phyloP scores from a whole-genome alignment of 2,113 vertebrate genomes.

The Corythaeola cristata region DNA sequence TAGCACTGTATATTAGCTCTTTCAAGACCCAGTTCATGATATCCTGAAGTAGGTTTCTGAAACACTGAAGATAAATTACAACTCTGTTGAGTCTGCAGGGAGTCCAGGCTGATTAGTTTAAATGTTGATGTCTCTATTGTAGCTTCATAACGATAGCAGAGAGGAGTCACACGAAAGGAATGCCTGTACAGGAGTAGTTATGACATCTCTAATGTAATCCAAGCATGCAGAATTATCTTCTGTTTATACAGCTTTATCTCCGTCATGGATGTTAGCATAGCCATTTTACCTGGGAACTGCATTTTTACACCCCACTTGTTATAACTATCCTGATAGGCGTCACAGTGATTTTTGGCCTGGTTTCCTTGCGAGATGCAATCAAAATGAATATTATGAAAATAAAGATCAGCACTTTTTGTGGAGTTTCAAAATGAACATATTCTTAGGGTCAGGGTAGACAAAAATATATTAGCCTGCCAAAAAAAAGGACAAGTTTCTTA shows the following conservation, averaged over 20 bases:
- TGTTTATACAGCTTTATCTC: not conserved
- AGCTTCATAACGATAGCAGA: slow-evolving; percentile 6
- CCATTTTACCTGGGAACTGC: not conserved
- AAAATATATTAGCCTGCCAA: not conserved
- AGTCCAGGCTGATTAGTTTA: slow-evolving; percentile 22
- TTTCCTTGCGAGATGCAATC: not conserved
- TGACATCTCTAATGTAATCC: not conserved
- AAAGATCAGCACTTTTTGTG: not conserved
- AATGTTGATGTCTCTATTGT: slow-evolving; percentile 33
- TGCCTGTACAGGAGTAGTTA: not conserved
- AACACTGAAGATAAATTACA: slow-evolving; percentile 32
- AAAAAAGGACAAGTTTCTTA: not conserved
- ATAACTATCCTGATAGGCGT: not conserved
- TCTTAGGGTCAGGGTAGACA: not conserved
- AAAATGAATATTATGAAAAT: not conserved
- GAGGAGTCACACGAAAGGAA: not conserved
- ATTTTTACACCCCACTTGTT: not conserved
- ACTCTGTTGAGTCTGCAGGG: not conserved
- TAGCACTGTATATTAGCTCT: not conserved
- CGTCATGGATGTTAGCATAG: not conserved
- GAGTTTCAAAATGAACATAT: not conserved
- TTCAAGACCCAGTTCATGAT: slow-evolving; percentile 42
- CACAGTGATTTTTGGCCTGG: not conserved
- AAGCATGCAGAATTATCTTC: not conserved
- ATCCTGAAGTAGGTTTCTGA: slow-evolving; percentile 44